A percentile compares a stretch with the other conserved stretches of the same genome.
These are phyloP conservation scores for Heptranchias perlo DNA, from an alignment of 2,113 vertebrate genomes.

Conservation along the genomic window DNA sequence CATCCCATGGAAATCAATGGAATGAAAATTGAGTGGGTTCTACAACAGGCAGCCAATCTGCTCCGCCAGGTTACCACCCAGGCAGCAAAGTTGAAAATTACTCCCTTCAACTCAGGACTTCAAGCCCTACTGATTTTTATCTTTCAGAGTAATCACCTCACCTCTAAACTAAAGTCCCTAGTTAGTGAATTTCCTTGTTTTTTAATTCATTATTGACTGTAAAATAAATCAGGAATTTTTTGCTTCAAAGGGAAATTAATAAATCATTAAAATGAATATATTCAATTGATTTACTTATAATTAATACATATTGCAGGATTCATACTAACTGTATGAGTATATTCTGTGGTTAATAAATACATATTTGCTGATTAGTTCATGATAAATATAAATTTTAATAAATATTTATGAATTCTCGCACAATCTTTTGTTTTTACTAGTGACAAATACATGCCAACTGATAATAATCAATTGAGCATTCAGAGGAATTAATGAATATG, in stretches of 20 bases:
- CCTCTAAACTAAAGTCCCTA: not conserved
- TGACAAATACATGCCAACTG: not conserved
- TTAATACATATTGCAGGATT: too few species aligned
- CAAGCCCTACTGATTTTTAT: not conserved
- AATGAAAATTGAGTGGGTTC: too few species aligned
- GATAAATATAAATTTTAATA: not conserved
- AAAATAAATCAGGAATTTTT: not conserved
- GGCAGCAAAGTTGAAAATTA: not conserved
- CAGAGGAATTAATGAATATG: not conserved
- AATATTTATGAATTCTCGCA: not conserved
- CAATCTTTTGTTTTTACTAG: not conserved
- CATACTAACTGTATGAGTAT: too few species aligned
- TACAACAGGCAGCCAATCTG: too few species aligned
- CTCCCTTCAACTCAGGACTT: not conserved
- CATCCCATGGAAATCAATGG: too few species aligned
- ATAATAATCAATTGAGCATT: not conserved
- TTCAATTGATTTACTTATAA: too few species aligned
- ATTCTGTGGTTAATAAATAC: too few species aligned
- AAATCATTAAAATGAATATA: not conserved
- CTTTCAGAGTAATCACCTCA: not conserved
- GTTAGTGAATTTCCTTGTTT: not conserved
- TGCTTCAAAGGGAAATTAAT: not conserved
- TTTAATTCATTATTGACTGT: not conserved
- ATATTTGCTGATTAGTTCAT: not conserved
- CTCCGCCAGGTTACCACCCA: not conserved